Base-by-base conservation (phyloP, 2,797 vertebrate species). In the Neosilurus hyrtlii region DNA sequence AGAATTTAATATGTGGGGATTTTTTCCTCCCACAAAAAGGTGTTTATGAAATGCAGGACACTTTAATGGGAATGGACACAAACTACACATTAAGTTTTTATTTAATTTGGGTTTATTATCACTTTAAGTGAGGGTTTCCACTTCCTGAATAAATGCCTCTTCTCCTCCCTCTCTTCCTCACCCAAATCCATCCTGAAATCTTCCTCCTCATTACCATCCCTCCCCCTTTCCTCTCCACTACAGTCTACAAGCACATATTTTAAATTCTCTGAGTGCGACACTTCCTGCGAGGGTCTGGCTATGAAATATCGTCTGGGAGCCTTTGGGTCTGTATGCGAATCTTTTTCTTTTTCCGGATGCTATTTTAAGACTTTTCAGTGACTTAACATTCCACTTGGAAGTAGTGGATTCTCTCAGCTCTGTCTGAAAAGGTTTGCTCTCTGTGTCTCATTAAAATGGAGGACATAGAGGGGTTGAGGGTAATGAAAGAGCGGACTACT, bases 321-420 rank as follows among this genome's bases (percentile, higher is more conserved):
- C 9, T 74, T 56, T 3, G 15, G 51, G 16, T 57, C 51, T 72
- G 43, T 9, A 26, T 52, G 15, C 0, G 16, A 54, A 73, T 54
- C 16, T 30, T 35, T 73, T 70, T 49, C 24, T 9, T 54, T 20
- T 57, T 14, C 9, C 14, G 54, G 18, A 18, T 37, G 16, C 72
- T 75, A 75, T 75, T 75, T 75, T 75, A 75, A 59, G 54, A 59
- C 16, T 22, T 57, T 75, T 26, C 26, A 75, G 54, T 75, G 54
- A 37, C 54, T 75, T 75, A 57, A 59, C 72, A 59, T 75, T 75
- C 54, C 54, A 35, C 10, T 18, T 74, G 54, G 54, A 57, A 74
- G 15, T 56, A 52, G 52, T 74, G 72, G 52, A 56, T 74, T 57
- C 9, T 74, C 72, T 74, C 72, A 57, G 16, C 18, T 75, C 54